Percentiles rank a stretch among this genome's conserved stretches.
These are phyloP conservation scores for Slavum lentiscoides DNA, from an alignment of 2,888 invertebrate genomes.

Conservation along the genomic window DNA sequence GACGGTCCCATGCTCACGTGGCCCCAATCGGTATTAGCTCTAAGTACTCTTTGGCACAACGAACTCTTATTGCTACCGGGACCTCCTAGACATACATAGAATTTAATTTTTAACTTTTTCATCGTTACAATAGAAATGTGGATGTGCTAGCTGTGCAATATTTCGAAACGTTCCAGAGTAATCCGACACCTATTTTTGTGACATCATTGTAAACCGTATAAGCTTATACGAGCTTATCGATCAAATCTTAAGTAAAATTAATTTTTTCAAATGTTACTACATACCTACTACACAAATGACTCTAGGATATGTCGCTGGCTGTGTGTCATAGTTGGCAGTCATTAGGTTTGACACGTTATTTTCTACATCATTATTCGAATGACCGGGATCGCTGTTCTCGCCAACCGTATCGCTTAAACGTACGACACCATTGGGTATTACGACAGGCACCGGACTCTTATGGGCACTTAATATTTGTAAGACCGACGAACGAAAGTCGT, in stretches of 20 bases:
- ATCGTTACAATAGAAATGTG: too few species aligned
- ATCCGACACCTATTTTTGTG: too few species aligned
- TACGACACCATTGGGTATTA: constrained; percentile 55
- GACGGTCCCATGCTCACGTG: constrained; percentile 80
- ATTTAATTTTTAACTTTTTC: too few species aligned
- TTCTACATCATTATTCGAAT: constrained; percentile 56
- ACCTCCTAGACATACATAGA: constrained; percentile 66
- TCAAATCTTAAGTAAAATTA: too few species aligned
- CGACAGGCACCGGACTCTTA: constrained; percentile 18
- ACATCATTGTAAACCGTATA: too few species aligned
- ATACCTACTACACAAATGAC: constrained; percentile 64
- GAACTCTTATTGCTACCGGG: constrained; percentile 89
- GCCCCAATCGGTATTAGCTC: constrained; percentile 72
- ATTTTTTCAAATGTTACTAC: constrained; percentile 43
- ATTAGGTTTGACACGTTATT: not conserved
- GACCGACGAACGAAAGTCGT: constrained; percentile 79
- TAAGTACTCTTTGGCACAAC: constrained; percentile 74
- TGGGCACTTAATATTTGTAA: constrained; percentile 73
- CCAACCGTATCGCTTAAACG: not conserved
- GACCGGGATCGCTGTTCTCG: constrained; percentile 22
- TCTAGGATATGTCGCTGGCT: constrained; percentile 60
- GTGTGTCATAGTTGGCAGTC: not conserved
- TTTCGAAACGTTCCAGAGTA: too few species aligned
- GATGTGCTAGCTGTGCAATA: too few species aligned
- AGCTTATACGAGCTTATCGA: too few species aligned